Conservation (phyloP, 1,140 invertebrate species). For the Drosophila melanogaster region DNA sequence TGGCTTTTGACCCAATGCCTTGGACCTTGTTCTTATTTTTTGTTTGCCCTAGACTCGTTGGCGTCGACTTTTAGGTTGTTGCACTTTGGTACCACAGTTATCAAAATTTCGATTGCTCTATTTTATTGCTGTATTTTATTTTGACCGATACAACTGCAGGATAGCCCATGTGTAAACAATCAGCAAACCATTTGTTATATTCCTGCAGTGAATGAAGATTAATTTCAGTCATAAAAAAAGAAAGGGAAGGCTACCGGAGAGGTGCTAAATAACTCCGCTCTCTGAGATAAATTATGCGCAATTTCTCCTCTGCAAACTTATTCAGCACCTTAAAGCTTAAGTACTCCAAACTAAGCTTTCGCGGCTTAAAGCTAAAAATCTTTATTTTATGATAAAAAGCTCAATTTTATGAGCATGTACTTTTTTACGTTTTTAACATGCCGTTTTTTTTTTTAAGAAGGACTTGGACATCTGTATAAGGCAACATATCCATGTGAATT, state of each 20-base stretch:
- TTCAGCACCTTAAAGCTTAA: constrained; percentile 33
- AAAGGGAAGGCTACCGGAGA: neutral
- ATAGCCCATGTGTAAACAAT: neutral
- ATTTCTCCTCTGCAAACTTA: constrained; percentile 51
- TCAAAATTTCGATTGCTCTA: constrained; percentile 14
- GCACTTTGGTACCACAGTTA: constrained; percentile 27
- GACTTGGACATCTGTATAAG: too few species aligned
- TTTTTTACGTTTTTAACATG: too few species aligned
- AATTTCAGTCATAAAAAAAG: neutral
- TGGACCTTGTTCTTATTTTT: constrained; percentile 49
- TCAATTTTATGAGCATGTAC: too few species aligned
- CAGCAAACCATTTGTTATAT: neutral
- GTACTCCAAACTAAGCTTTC: neutral
- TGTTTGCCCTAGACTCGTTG: constrained; percentile 51
- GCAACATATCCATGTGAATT: too few species aligned
- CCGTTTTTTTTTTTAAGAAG: too few species aligned
- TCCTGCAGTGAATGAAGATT: neutral
- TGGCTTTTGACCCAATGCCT: constrained; percentile 56
- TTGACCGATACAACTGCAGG: neutral
- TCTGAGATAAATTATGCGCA: constrained; percentile 1
- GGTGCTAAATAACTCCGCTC: neutral
- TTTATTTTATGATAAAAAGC: too few species aligned
- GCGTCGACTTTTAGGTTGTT: constrained; percentile 46
- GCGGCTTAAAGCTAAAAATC: too few species aligned
- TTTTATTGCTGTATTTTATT: neutral